These are phyloP conservation scores for Tautogolabrus adspersus DNA, from an alignment of 2,113 vertebrate species.

Conservation along the genomic window DNA sequence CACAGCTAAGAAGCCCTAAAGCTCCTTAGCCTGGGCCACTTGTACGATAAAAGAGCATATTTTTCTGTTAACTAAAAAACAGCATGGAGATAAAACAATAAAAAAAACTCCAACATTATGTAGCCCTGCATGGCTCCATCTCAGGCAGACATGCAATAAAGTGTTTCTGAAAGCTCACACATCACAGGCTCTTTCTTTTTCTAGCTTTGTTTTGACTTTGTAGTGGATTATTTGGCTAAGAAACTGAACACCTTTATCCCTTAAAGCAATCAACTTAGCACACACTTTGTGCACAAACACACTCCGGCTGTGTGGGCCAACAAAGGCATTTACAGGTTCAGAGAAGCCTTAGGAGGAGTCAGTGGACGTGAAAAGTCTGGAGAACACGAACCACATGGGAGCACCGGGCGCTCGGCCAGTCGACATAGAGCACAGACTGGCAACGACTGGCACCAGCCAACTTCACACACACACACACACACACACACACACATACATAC, in stretches of 20 bases:
- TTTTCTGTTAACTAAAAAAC: slow-evolving; percentile 16
- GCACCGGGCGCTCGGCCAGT: slow-evolving; percentile 53
- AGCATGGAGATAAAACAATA: slow-evolving; percentile 51
- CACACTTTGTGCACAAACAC: slow-evolving; percentile 21
- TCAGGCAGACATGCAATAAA: slow-evolving; percentile 13
- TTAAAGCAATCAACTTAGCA: slow-evolving; percentile 35
- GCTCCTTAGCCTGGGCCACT: slow-evolving; percentile 57
- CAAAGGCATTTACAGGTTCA: slow-evolving; percentile 53
- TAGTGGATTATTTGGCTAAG: slow-evolving; percentile 25
- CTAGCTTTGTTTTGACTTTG: slow-evolving; percentile 33
- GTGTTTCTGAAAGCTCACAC: neutral
- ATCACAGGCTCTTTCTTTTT: slow-evolving; percentile 3
- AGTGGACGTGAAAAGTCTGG: slow-evolving; percentile 46
- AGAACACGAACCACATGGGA: slow-evolving; percentile 66
- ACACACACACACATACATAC: slow-evolving; percentile 4
- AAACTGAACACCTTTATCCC: slow-evolving; percentile 38
- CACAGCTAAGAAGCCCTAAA: slow-evolving; percentile 63
- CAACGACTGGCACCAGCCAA: slow-evolving; percentile 45
- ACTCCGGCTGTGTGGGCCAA: slow-evolving; percentile 29
- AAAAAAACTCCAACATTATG: slow-evolving; percentile 22
- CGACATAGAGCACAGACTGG: slow-evolving; percentile 55
- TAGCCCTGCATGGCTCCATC: slow-evolving; percentile 12
- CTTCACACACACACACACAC: slow-evolving; percentile 20
- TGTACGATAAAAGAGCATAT: slow-evolving; percentile 56
- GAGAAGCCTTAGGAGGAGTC: slow-evolving; percentile 33